phyloP scores from a whole-genome alignment of 30 jellyfish, hydroid and myxozoan species.

The Morbakka virulenta region DNA sequence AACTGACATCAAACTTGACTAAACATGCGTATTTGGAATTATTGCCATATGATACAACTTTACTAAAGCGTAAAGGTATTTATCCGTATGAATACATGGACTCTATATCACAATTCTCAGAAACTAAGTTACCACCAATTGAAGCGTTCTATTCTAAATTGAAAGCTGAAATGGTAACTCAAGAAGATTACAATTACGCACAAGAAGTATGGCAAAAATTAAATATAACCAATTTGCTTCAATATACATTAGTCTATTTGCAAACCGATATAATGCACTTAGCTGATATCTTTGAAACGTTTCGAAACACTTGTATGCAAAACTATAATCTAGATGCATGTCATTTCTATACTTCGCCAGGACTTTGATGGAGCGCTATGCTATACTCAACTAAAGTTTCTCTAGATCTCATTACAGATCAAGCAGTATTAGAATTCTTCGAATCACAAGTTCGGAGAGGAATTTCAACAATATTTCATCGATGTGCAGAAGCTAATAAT shows the following conservation, averaged over 20 bases:
- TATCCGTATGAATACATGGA: conserved; percentile 56
- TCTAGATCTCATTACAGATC: conserved; percentile 14
- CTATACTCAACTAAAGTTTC: conserved; percentile 12
- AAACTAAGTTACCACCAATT: conserved; percentile 25
- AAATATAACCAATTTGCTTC: neutral
- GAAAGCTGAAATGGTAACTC: conserved; percentile 2
- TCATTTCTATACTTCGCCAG: conserved; percentile 49
- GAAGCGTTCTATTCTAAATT: conserved; percentile 3
- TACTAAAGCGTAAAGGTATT: too few species aligned
- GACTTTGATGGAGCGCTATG: conserved; percentile 48
- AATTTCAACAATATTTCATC: too few species aligned
- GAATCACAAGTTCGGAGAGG: too few species aligned
- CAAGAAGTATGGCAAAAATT: conserved; percentile 9
- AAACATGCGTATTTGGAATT: too few species aligned
- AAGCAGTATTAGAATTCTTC: conserved; percentile 3
- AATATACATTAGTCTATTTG: conserved; percentile 19
- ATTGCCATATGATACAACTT: conserved; percentile 39
- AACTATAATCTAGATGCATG: too few species aligned
- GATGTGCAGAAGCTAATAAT: too few species aligned
- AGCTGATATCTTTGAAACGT: too few species aligned
- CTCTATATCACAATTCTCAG: conserved; percentile 4
- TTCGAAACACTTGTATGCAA: conserved; percentile 14
- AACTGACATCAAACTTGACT: too few species aligned
- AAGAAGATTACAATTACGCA: conserved; percentile 41
- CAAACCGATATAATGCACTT: too few species aligned